Percentiles rank a stretch among this genome's conserved stretches.
phyloP scores from a whole-genome alignment of 2,888 invertebrate genomes.

The Gandaritis pyraliata region DNA sequence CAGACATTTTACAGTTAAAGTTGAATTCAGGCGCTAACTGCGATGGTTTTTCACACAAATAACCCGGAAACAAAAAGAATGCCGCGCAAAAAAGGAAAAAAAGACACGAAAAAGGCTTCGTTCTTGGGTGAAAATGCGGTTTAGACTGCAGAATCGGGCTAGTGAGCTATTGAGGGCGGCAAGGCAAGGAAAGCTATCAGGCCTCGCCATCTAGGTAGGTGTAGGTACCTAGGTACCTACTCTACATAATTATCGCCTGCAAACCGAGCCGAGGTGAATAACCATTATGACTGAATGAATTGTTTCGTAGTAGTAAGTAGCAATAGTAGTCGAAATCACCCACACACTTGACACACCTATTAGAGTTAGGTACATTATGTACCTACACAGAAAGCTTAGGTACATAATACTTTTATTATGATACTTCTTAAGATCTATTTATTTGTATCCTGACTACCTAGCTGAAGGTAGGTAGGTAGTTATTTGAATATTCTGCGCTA shows the following conservation, averaged over 20 bases:
- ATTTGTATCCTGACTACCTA: too few relatives aligned
- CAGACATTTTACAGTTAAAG: constrained; percentile 63
- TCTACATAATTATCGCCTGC: constrained; percentile 48
- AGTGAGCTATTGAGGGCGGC: constrained; percentile 56
- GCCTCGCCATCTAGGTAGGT: constrained; percentile 65
- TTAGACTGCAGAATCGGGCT: constrained; percentile 58
- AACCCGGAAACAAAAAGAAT: constrained; percentile 50
- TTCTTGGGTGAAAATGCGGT: constrained; percentile 63
- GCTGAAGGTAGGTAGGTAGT: too few relatives aligned
- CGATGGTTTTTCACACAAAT: constrained; percentile 47
- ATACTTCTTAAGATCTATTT: too few relatives aligned
- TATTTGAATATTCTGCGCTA: too few relatives aligned
- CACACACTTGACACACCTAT: too few relatives aligned
- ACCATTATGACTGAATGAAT: constrained; percentile 57
- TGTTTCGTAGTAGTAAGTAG: constrained; percentile 20
- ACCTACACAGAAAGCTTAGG: too few relatives aligned
- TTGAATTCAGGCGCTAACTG: constrained; percentile 40
- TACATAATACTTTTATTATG: too few relatives aligned
- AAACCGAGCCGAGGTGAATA: constrained; percentile 56
- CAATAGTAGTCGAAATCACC: background rate
- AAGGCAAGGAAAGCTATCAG: constrained; percentile 65
- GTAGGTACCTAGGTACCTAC: constrained; percentile 28
- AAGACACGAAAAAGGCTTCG: constrained; percentile 50
- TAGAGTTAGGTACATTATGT: too few relatives aligned
- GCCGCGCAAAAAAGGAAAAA: constrained; percentile 43